Evolutionary conservation across 2,113 vertebrate species (phyloP).

Genomic region (Ctenodactylus gundi): DNA sequence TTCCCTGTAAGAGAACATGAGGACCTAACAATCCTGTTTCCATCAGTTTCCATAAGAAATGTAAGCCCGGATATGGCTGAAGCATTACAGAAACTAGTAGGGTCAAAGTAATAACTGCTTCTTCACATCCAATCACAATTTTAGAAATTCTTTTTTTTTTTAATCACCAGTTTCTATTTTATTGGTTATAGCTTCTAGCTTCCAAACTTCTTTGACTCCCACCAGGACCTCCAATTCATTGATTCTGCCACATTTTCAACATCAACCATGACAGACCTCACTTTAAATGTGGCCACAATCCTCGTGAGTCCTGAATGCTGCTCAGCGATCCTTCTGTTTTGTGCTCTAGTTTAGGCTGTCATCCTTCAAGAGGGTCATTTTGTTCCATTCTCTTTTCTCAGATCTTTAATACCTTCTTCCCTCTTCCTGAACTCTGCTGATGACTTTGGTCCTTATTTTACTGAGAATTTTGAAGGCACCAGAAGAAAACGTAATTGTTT

Average conservation of each 20-base stretch:
- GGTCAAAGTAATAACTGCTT: neutral
- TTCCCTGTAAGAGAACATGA: neutral
- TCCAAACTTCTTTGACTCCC: neutral
- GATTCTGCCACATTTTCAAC: neutral
- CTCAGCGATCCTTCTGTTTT: neutral
- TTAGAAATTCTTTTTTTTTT: neutral
- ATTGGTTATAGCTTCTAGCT: neutral
- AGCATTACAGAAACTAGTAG: neutral
- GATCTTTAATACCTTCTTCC: neutral
- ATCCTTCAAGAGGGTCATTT: neutral
- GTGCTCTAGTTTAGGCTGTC: neutral
- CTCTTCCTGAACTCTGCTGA: neutral
- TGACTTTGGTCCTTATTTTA: neutral
- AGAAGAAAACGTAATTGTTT: neutral
- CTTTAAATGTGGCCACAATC: neutral
- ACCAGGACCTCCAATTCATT: neutral
- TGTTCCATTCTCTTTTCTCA: conserved; percentile 12
- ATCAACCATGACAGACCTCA: neutral
- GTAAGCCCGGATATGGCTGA: neutral
- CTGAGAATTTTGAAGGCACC: neutral
- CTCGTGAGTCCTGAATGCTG: neutral
- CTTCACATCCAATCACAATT: neutral
- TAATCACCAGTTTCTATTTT: neutral
- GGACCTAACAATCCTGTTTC: neutral
- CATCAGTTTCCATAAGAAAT: neutral